Base-by-base conservation (phyloP, 2,888 invertebrate species). In the Stenoptilia bipunctidactyla region DNA sequence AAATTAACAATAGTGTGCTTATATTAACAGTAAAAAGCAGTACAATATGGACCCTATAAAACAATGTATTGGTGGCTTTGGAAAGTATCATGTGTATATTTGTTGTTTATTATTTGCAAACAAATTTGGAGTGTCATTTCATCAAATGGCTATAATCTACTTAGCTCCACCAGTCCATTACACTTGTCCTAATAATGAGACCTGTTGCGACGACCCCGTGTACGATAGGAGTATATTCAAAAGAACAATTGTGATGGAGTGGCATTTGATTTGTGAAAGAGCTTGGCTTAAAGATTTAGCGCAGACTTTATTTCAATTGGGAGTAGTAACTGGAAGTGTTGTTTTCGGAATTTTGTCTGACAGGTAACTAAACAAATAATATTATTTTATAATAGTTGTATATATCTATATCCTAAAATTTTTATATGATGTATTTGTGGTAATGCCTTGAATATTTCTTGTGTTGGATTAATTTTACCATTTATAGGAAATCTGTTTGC, bases 261-360 rank as follows among this genome's bases (percentile, higher is more conserved):
- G 91, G 90, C 83, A 89, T 60, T 73, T 93, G 44, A 89, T 91
- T 13, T 92, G 92, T 60, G 76, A 85, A 25, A 83, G 80, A 15
- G 69, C 80, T 2, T 88, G 89, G 67, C 68, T 91, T 42, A 87
- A 88, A 27, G 89, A 90, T 56, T 69, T 92, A 13, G 88, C 89
- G 1, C 92, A 92, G 69, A 89, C 89, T 14, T 67, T 90, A 40
- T 89, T 91, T 41, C 92, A 92, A 88, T 72, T 89, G 48, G 92
- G 92, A 36, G 88, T 92, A 40, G 79, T 92, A 42, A 61, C 87
- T 43, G 92, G 92, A 36, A 91, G 90, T 61, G 75, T 92, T 43
- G 44, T 87, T 8, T 91, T 91, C 65, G 92, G 92, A 45, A 86
- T 88, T 51, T 69, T 89, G 38, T 88, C 92, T 1, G 92, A 92